These are phyloP conservation scores for Leucoraja erinaceus DNA, from an alignment of 2,113 vertebrate species.

Conservation along the genomic window DNA sequence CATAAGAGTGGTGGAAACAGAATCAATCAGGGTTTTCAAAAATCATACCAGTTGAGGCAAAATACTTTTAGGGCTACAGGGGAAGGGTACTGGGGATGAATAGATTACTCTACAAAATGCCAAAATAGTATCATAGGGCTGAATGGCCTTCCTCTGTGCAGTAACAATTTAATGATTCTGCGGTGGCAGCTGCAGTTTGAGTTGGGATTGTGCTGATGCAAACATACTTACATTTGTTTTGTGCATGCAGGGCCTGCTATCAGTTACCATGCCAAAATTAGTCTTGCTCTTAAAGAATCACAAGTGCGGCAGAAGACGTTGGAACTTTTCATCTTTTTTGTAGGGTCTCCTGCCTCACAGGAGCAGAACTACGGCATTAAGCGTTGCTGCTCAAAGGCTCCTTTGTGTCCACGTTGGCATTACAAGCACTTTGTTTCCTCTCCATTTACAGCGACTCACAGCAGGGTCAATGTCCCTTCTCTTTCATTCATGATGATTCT, in stretches of 20 bases:
- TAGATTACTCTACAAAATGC: no score
- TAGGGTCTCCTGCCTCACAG: neutral
- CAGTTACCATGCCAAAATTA: constrained; percentile 36
- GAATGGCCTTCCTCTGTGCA: neutral
- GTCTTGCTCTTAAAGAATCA: neutral
- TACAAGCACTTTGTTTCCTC: constrained; percentile 25
- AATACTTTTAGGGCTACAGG: no score
- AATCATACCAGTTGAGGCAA: no score
- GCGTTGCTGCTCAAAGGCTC: neutral
- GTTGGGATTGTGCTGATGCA: neutral
- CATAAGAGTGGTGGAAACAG: no score
- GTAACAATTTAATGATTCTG: neutral
- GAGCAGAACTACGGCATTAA: neutral
- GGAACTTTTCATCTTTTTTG: constrained; percentile 31
- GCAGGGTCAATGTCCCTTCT: constrained; percentile 12
- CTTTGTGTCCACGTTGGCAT: constrained; percentile 21
- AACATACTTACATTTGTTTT: constrained; percentile 20
- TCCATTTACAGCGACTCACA: neutral
- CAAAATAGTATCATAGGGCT: no score
- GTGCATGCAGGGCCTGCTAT: neutral
- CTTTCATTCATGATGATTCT: neutral
- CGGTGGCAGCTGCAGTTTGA: constrained; percentile 3
- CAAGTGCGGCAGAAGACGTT: neutral
- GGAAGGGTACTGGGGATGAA: no score
- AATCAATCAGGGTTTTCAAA: no score